Conservation (phyloP, 2,113 vertebrate genomes). For the Lichenostomus cassidix region DNA sequence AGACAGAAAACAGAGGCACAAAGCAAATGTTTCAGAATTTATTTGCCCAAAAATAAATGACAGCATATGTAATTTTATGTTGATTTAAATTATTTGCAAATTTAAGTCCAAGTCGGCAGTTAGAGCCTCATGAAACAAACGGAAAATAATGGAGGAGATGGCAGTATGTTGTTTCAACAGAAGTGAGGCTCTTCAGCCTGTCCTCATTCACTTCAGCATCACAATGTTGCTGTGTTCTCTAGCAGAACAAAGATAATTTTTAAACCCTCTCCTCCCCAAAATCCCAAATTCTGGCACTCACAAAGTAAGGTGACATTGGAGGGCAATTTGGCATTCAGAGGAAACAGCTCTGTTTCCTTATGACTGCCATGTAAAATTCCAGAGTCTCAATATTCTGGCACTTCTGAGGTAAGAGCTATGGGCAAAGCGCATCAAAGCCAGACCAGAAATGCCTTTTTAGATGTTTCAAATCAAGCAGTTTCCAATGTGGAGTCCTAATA, state of each 20-base stretch:
- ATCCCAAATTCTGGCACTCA: rapidly evolving
- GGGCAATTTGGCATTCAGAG: neutral
- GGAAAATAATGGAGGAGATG: neutral
- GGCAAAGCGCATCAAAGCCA: neutral
- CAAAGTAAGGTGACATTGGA: neutral
- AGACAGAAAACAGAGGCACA: neutral
- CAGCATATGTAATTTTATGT: neutral
- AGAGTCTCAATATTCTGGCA: neutral
- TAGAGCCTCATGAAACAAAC: neutral
- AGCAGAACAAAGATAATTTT: neutral
- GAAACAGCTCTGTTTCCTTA: neutral
- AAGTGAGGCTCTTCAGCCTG: neutral
- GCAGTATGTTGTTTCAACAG: neutral
- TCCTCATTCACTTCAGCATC: neutral
- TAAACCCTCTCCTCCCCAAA: neutral
- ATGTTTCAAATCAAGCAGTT: neutral
- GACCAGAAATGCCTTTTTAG: neutral
- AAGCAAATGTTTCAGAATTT: neutral
- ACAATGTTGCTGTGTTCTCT: neutral
- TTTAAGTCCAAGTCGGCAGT: neutral
- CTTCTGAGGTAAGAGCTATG: neutral
- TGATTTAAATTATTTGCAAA: neutral
- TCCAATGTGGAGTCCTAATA: neutral
- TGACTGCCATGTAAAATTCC: neutral
- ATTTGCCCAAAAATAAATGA: neutral